Percentiles rank a stretch among this genome's conserved stretches.
Conservation (phyloP, 2,113 vertebrate species). For the Furnarius figulus region DNA sequence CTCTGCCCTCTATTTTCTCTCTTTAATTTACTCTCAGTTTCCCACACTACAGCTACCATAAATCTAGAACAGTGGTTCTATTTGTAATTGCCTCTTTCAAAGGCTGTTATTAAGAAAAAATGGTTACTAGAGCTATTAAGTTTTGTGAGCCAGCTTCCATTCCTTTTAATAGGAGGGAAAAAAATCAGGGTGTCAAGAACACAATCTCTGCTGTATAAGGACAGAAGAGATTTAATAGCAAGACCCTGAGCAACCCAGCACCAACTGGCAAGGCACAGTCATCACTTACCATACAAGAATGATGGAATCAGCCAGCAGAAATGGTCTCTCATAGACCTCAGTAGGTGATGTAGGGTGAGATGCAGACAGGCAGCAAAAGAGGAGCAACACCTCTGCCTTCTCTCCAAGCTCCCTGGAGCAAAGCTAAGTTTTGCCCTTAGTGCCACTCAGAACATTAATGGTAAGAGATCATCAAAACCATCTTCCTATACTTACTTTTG, state of each 20-base stretch:
- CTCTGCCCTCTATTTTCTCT: not conserved
- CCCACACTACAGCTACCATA: not conserved
- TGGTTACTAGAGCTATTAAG: not conserved
- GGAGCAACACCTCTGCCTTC: not conserved
- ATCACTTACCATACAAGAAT: not conserved
- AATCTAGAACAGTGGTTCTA: not conserved
- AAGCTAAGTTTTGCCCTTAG: not conserved
- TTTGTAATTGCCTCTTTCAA: not conserved
- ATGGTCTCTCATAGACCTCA: not conserved
- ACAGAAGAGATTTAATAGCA: not conserved
- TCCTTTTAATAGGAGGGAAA: not conserved
- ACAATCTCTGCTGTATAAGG: not conserved
- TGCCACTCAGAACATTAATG: not conserved
- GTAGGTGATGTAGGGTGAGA: not conserved
- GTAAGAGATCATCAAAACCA: not conserved
- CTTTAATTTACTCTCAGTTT: not conserved
- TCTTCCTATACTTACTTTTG: conserved; percentile 85
- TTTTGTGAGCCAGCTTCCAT: not conserved
- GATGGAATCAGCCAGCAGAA: not conserved
- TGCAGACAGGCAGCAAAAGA: not conserved
- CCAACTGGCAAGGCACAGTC: not conserved
- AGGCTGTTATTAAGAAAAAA: not conserved
- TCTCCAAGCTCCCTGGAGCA: not conserved
- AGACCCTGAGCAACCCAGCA: not conserved
- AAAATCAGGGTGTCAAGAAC: not conserved